A percentile compares a stretch with the other conserved stretches of the same genome.
Evolutionary conservation across 2,113 vertebrate species (phyloP).

Genomic region (Micromys minutus): DNA sequence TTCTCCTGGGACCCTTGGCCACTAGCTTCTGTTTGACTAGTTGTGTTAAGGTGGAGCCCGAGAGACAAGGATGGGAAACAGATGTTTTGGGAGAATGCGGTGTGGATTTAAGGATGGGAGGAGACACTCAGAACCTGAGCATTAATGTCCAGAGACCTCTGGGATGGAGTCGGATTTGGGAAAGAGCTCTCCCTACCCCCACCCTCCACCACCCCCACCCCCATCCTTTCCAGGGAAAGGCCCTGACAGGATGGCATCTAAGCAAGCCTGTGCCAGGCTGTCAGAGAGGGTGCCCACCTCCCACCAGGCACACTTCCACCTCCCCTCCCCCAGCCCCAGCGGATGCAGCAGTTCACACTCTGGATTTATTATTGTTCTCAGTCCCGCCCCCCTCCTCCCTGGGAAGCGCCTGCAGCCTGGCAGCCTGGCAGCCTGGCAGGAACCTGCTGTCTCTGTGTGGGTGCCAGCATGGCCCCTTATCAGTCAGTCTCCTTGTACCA

Average conservation of each 20-base stretch:
- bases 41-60: neutral
- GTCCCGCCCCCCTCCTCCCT: constrained; percentile 32
- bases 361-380: constrained; percentile 70
- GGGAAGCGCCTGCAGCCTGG: constrained; percentile 73
- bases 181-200: neutral
- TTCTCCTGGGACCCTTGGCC: neutral
- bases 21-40: neutral
- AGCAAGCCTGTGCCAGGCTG: constrained; percentile 46
- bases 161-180: neutral
- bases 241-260: constrained; percentile 20
- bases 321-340: constrained; percentile 68
- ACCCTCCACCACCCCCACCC: neutral
- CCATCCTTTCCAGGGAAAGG: constrained; percentile 31
- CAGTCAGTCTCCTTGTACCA: constrained; percentile 31
- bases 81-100: neutral
- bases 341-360: neutral
- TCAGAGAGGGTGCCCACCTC: constrained; percentile 38
- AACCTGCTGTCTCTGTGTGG: constrained; percentile 76
- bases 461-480: constrained; percentile 73
- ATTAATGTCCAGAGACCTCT: neutral
- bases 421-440: constrained; percentile 74
- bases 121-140: neutral
- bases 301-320: neutral
- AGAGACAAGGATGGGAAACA: neutral
- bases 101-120: neutral